These are phyloP conservation scores for Acrocyrtus sp. DNA, from an alignment of 2,888 invertebrate species.

Conservation along the genomic window DNA sequence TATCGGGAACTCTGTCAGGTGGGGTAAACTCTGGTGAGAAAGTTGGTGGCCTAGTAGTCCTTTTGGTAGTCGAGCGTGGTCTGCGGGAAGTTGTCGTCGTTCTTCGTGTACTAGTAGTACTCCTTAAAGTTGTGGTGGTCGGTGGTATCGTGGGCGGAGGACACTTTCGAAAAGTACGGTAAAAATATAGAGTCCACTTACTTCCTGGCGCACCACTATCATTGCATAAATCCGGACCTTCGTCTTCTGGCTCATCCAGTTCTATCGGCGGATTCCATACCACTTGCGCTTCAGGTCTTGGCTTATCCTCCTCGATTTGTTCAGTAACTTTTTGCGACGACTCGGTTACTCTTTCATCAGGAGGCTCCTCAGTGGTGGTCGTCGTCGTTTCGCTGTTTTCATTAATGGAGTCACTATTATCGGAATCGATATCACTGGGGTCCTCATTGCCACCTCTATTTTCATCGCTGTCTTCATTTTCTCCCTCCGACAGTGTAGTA, in stretches of 20 bases:
- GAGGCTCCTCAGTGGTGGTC: too few relatives aligned
- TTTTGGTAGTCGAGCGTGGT: neutral
- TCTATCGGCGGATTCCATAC: too few relatives aligned
- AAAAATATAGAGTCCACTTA: neutral
- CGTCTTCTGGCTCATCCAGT: neutral
- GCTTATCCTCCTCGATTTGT: too few relatives aligned
- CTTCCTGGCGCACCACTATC: neutral
- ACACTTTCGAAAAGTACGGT: neutral
- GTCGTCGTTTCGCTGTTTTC: too few relatives aligned
- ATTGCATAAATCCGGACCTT: neutral
- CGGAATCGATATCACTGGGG: too few relatives aligned
- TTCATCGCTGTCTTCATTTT: too few relatives aligned
- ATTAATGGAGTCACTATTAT: too few relatives aligned
- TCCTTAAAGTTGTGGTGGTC: neutral
- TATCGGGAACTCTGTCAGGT: conserved; percentile 38
- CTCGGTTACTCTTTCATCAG: too few relatives aligned
- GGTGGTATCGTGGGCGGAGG: neutral
- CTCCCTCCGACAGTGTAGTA: too few relatives aligned
- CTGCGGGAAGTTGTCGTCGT: neutral
- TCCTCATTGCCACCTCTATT: too few relatives aligned
- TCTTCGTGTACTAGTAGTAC: neutral
- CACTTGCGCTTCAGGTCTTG: too few relatives aligned
- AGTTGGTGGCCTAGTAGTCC: neutral
- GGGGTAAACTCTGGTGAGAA: neutral
- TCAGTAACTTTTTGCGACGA: too few relatives aligned